These are phyloP conservation scores for Chrysodeixis includens DNA, from an alignment of 2,888 invertebrate species.

Conservation along the genomic window DNA sequence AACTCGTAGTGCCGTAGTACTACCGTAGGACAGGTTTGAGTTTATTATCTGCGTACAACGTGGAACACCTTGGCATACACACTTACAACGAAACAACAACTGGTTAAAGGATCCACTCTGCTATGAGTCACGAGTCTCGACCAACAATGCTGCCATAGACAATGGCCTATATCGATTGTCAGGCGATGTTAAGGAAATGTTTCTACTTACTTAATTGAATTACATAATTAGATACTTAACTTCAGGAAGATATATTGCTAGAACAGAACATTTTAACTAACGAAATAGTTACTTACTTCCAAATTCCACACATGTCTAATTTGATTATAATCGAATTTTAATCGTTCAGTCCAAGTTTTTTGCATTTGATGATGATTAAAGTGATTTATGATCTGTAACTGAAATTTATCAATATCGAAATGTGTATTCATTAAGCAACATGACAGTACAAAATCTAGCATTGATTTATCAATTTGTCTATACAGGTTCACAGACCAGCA, in stretches of 20 bases:
- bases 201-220: conserved; percentile 36
- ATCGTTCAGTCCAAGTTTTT: neutral
- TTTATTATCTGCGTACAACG: conserved; percentile 52
- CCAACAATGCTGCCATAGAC: conserved; percentile 50
- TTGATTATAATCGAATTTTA: neutral
- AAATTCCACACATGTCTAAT: neutral
- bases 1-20: conserved; percentile 55
- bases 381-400: neutral
- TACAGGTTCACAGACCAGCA: neutral
- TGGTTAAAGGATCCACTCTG: conserved; percentile 49
- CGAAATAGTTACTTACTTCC: neutral
- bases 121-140: conserved; percentile 50
- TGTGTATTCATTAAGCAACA: conserved; percentile 14
- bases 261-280: neutral
- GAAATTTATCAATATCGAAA: neutral
- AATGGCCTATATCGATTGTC: conserved; percentile 57
- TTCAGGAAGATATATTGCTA: conserved; percentile 1
- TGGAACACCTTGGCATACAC: conserved; percentile 59
- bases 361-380: neutral
- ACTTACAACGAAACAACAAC: conserved; percentile 44
- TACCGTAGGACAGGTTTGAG: conserved; percentile 51
- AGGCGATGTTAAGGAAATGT: conserved; percentile 36
- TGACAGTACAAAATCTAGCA: conserved; percentile 22
- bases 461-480: conserved; percentile 1
- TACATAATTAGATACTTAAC: conserved; percentile 36